Base-by-base conservation (phyloP, 2,113 vertebrate species). In the Boulengeromyrus knoepffleri region DNA sequence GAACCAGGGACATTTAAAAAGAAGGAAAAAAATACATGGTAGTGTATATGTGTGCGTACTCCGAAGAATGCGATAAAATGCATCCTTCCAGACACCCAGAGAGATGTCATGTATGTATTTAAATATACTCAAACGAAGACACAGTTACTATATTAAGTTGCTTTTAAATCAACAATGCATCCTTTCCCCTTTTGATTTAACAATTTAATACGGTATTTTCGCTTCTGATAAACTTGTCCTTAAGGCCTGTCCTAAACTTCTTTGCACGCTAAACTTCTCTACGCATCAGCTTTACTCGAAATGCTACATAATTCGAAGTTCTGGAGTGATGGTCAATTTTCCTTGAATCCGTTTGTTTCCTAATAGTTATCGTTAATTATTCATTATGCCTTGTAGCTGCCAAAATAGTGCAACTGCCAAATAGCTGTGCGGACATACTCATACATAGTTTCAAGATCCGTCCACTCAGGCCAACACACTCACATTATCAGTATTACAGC, bases 371-470 rank as follows among this genome's bases (percentile, higher is more conserved):
- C 70, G 31, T 31, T 74, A 74, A 70, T 15, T 88, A 46, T 88
- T 58, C 87, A 88, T 58, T 24, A 88, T 88, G 42, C 58, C 47
- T 88, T 66, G 12, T 70, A 88, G 42, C 88, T 88, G 88, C 88
- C 56, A 56, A 46, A 36, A 88, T 21, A 1, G 10, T 70, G 46
- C 17, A 74, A 70, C 21, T 42, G 21, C 19, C 56, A 24, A 66
- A 27, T 13, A 42, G 24, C 58, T 36, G 53, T 39, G 3, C 36
- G 24, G 15, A 17, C 4, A 36, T 17, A 56, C 53, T 58, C 36
- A 45, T 36, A 42, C 86, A 88, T 9, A 46, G 80, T 0, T 47
- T 46, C 36, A 42, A 85, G 45, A 85, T 46, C 42, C 9, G 0
- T 85, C 39, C 52, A 56, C 19, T 56, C 31, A 17, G 31, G 53